A percentile compares a stretch with the other conserved stretches of the same genome.
phyloP scores from a whole-genome alignment of 2,113 vertebrate species.

The Chelonoidis abingdonii region DNA sequence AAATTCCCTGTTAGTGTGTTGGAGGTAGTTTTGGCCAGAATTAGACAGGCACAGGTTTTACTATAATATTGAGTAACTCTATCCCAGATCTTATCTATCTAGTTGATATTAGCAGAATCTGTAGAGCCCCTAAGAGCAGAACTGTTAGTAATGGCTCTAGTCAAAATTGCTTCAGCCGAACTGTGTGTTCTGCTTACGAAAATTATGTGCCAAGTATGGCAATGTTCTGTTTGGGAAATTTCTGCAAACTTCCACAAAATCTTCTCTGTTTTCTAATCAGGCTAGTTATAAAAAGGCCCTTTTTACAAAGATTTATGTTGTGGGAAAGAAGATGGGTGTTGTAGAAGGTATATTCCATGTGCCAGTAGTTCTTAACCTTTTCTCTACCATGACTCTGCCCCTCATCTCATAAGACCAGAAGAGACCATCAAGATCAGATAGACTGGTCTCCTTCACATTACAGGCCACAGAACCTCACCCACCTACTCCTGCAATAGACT shows the following conservation, averaged over 20 bases:
- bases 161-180: neutral
- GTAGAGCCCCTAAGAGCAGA: neutral
- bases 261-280: neutral
- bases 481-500: neutral
- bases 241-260: neutral
- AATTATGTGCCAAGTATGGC: neutral
- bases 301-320: neutral
- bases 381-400: neutral
- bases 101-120: neutral
- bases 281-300: neutral
- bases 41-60: neutral
- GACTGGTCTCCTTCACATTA: neutral
- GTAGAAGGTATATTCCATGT: neutral
- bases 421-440: neutral
- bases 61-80: neutral
- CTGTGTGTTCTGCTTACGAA: neutral
- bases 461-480: neutral
- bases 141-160: neutral
- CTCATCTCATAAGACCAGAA: neutral
- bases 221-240: neutral
- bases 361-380: neutral
- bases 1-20: neutral
- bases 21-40: neutral
- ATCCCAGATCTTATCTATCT: neutral
- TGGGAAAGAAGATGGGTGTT: fast-evolving